Conservation (phyloP, 2,113 vertebrate species). For the Mus pahari region DNA sequence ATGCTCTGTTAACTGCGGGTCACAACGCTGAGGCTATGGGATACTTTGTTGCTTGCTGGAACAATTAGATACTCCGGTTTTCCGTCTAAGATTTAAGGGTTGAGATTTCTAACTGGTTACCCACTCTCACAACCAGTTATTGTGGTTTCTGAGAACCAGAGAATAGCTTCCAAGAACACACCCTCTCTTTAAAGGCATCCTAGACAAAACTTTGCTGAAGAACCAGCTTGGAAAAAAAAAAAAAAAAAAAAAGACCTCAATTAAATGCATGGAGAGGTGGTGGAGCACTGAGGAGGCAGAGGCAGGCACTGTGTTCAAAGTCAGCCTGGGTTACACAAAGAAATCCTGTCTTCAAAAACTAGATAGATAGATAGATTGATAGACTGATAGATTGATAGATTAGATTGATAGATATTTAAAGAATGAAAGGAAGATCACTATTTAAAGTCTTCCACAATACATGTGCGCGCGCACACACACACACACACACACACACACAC, state of each 20-base stretch:
- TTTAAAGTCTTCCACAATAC: background rate
- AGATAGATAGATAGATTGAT: background rate
- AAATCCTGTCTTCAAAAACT: background rate
- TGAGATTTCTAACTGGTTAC: background rate
- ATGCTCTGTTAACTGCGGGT: background rate
- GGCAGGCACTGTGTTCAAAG: background rate
- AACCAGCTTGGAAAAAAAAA: background rate
- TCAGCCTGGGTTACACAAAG: background rate
- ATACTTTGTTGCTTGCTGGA: background rate
- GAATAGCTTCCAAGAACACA: background rate
- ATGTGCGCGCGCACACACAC: rapidly evolving
- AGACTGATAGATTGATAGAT: background rate
- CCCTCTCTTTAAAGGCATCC: background rate
- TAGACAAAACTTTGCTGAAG: background rate
- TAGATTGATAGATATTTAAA: background rate
- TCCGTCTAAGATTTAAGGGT: background rate
- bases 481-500: no score
- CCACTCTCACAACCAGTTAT: background rate
- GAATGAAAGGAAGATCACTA: background rate
- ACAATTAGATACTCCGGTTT: background rate
- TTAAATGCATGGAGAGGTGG: background rate
- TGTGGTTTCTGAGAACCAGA: background rate
- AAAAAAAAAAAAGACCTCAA: background rate
- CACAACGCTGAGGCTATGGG: background rate
- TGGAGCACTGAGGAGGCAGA: background rate